phyloP scores from a whole-genome alignment of 2,797 vertebrate species.

The Anniella stebbinsi region DNA sequence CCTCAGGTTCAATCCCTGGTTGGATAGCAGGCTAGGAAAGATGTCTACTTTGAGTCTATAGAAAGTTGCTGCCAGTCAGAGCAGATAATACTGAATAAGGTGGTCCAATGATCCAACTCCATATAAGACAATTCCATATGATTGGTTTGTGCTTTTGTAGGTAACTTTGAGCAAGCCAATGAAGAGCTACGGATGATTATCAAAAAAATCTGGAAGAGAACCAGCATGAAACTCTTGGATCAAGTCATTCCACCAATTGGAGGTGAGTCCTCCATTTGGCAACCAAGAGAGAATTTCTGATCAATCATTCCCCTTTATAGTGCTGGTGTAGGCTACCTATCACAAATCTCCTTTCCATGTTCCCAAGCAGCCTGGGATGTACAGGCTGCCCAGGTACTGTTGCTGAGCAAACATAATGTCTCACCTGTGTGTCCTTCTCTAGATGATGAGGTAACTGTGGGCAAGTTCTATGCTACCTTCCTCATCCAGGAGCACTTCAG shows the following conservation, averaged over 20 bases:
- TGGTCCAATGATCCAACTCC: neutral
- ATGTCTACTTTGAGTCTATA: neutral
- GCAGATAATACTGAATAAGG: neutral
- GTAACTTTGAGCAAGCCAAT: slow-evolving; percentile 97
- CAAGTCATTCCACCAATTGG: slow-evolving; percentile 98
- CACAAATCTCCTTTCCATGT: neutral
- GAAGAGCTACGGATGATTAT: slow-evolving; percentile 97
- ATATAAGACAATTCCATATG: neutral
- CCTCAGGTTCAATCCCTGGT: neutral
- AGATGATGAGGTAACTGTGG: slow-evolving; percentile 99
- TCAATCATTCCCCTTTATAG: too few species aligned
- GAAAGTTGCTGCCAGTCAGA: neutral
- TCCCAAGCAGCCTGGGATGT: neutral
- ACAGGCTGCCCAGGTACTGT: fast-evolving
- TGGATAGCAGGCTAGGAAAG: neutral
- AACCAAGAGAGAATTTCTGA: neutral
- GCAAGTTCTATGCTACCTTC: slow-evolving; percentile 99
- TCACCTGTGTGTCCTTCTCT: slow-evolving; percentile 44
- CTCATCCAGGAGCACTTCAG: slow-evolving; percentile 98
- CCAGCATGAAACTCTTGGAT: slow-evolving; percentile 98
- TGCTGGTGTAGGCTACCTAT: neutral
- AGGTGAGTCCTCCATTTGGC: slow-evolving; percentile 77
- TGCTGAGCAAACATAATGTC: neutral
- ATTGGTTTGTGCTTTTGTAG: slow-evolving; percentile 69
- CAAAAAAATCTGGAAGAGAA: slow-evolving; percentile 98